Base-by-base conservation (phyloP, 2,888 invertebrate genomes). In the Cataglyphis rosenhaueri region DNA sequence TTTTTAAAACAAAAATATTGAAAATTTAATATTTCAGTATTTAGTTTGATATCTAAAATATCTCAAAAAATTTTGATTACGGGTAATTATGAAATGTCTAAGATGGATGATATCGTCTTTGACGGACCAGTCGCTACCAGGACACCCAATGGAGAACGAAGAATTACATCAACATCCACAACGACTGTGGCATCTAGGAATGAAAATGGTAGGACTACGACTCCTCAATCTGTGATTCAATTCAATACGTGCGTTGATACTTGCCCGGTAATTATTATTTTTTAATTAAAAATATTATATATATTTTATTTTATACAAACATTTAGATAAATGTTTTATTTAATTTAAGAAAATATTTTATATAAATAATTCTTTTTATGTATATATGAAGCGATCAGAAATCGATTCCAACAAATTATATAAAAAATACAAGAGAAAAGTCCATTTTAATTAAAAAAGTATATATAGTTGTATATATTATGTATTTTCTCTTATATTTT, bases 41-140 rank as follows among this genome's bases (percentile, higher is more conserved):
- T 18, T 75, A 52, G 61, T 5, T 44, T 1, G 3, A 52, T 32
- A 52, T 68, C 4, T 57, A 57, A n/a, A 5, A 35, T 29, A 12
- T 57, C 5, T 41, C 6, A 1, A 18, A 76, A 55, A 70, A 76
- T 75, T 48, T 25, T 12, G 21, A 35, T 73, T 3, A 44, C 15
- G 10, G 0, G 25, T 10, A 41, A n/a, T 25, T 18, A 25, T 5
- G 12, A 68, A 18, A 29, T 15, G 25, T 32, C 32, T 55, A 29
- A 15, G 15, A 89, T 70, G 15, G 91, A 92, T 44, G 89, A 89
- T 29, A 92, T 92, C n/a, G 66, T 79, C 55, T 92, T 92, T 68
- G 87, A 92, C 6, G 92, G 92, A 6, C 88, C 89, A 10, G 32
- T 38, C 29, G 44, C 66, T 52, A 38, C 76, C 8, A 44, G 1